Evolutionary conservation across 92 coral and sea anemone genomes (phyloP), one percentile per base, ranked within the genome.

Genomic region (Epizoanthus scotinus): DNA sequence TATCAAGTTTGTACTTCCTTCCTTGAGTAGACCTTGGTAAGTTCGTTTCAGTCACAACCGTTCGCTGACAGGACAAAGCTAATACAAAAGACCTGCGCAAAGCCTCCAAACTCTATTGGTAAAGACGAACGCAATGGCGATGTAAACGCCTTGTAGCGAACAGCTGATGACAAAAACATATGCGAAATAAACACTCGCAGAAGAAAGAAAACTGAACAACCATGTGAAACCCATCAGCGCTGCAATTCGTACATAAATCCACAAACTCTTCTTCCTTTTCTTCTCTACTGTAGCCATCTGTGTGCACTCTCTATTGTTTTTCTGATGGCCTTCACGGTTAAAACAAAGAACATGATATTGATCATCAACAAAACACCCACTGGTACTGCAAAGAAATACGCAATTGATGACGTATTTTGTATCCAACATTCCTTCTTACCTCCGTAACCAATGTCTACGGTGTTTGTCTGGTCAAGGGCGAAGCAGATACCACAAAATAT

Each of bases 211-310:
- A 10, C 81, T 91, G 40, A 90, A 90, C 12, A 85, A 49, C 91
- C 94, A 90, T 29, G 94, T 70, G 44, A 90, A 90, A 1, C 94
- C 94, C 91, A 87, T 87, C 36, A 90, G 81, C 15, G 88, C 77
- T 42, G 88, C 74, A 64, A 90, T 70, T 22, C 90, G 71, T 57
- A 78, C 73, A 65, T 83, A 90, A 59, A 90, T 86, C 79, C 73
- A 62, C 28, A 86, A 42, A 67, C 61, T 82, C 62, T 67, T 56
- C 40, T 70, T 83, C 19, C 70, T 83, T 53, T 56, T 72, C 44
- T 53, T 71, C 61, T 83, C 86, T 13, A 64, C 77, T 52, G 70
- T 77, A 27, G 87, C 83, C 21, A 66, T 70, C 78, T 65, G 71
- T 65, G 71, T 13, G 93, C 72, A 53, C 86, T 82, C 62, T 81